Base-by-base conservation (phyloP, 1,140 invertebrate species). In the Lepidurus apus region DNA sequence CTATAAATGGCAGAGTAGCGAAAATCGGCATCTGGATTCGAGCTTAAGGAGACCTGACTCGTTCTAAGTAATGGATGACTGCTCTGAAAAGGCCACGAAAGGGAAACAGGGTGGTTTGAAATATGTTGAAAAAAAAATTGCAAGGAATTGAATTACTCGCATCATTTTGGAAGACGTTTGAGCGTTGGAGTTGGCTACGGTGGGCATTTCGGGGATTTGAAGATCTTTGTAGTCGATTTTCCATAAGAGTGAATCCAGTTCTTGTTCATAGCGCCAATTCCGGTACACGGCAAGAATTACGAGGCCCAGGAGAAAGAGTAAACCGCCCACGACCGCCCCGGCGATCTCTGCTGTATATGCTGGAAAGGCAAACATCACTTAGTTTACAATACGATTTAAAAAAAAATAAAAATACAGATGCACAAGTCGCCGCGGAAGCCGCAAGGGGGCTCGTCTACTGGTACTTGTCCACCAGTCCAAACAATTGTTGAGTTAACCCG, bases 251-350 rank as follows among this genome's bases (percentile, higher is more conserved):
- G 93, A 95, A 82, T 98, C 96, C 78, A 98, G 86, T 83, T 98
- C 96, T 83, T 97, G 95, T 83, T 98, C 96, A 84, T 98, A 97
- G 26, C 91, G 90, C 93, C 95, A 97, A 83, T 97, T 97, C 76
- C 96, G 89, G 85, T 94, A 95, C 1, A 93, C 84, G 0, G 93
- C 87, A 26, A 94, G 83, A 0, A 89, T 87, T 5, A 93, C 89
- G 1, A 95, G 85, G 0, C 89, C 86, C 17, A 95, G 83, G 4
- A 95, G 85, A 0, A 93, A 84, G 0, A 93, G 81, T 0, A 93
- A 86, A 4, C 91, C 91, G 0, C 94, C 94, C 0, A 91, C 90
- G 0, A 95, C 89, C 1, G 92, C 93, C 0, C 90, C 89, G 0
- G 92, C 89, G 82, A 96, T 95, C 83, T 95, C 93, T 47, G 90